A percentile compares a stretch with the other conserved stretches of the same genome.
Evolutionary conservation across 2,113 vertebrate species (phyloP).

Genomic region (Cavia porcellus): DNA sequence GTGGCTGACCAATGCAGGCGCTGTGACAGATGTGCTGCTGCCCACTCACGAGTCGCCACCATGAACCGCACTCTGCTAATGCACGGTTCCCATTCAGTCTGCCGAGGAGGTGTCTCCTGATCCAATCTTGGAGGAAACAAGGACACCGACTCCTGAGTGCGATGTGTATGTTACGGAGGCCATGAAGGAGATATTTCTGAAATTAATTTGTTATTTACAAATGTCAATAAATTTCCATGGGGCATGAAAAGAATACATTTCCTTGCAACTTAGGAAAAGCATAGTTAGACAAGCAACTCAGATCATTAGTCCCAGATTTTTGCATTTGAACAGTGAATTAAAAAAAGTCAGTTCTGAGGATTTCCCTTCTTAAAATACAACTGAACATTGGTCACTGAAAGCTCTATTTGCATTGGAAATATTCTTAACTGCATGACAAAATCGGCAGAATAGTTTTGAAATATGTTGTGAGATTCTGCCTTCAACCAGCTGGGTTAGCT

Average conservation of each 20-base stretch:
- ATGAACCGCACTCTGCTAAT: neutral
- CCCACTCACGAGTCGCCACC: neutral
- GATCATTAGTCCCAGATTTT: neutral
- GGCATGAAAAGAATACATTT: neutral
- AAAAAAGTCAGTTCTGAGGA: neutral
- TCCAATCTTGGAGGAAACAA: neutral
- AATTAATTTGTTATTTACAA: constrained; percentile 1
- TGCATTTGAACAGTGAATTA: neutral
- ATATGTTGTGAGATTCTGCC: neutral
- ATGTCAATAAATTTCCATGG: neutral
- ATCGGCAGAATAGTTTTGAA: neutral
- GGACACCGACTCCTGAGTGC: too few relatives aligned
- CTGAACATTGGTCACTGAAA: neutral
- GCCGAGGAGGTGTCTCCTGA: neutral
- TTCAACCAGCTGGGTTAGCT: neutral
- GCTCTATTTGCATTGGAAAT: neutral
- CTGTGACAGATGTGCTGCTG: neutral
- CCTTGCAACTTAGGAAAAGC: neutral
- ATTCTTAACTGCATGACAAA: neutral
- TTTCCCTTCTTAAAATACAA: neutral
- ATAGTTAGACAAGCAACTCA: neutral
- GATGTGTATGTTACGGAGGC: neutral
- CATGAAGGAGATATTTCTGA: neutral
- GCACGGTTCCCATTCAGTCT: neutral
- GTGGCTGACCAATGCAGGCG: neutral